A percentile compares a stretch with the other conserved stretches of the same genome.
These are phyloP conservation scores for Toxostoma redivivum DNA, from an alignment of 2,113 vertebrate genomes.

Conservation along the genomic window DNA sequence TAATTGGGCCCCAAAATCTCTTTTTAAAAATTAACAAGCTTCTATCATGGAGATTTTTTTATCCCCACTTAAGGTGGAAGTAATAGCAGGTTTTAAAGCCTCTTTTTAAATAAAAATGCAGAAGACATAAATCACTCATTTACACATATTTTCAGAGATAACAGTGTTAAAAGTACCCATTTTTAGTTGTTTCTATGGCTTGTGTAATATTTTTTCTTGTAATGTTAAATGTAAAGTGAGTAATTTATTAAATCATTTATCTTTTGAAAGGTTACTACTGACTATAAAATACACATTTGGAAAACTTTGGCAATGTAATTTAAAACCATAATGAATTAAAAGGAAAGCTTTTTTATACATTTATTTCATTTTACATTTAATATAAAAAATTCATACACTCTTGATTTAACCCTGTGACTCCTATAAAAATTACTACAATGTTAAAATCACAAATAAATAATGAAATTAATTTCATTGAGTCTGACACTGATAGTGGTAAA, in stretches of 20 bases:
- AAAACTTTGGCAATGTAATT: not conserved
- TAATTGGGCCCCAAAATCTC: not conserved
- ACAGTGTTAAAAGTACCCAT: not conserved
- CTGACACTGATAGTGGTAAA: not conserved
- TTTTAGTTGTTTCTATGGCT: not conserved
- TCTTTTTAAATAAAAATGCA: not conserved
- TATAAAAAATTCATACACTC: not conserved
- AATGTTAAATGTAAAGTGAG: not conserved
- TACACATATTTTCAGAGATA: not conserved
- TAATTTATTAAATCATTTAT: conserved; percentile 42
- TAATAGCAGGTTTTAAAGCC: not conserved
- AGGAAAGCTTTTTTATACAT: not conserved
- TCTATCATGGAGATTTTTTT: not conserved
- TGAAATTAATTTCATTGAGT: not conserved
- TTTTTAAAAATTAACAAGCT: not conserved
- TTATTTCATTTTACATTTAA: not conserved
- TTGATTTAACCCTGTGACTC: not conserved
- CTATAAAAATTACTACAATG: not conserved
- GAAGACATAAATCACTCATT: not conserved
- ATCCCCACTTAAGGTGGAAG: not conserved
- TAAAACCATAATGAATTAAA: not conserved
- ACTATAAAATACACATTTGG: not conserved
- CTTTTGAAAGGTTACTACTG: conserved; percentile 13
- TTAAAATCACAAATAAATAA: not conserved
- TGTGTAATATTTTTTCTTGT: not conserved